phyloP scores from a whole-genome alignment of 2,797 vertebrate species.

The Atherinosoma microstoma region DNA sequence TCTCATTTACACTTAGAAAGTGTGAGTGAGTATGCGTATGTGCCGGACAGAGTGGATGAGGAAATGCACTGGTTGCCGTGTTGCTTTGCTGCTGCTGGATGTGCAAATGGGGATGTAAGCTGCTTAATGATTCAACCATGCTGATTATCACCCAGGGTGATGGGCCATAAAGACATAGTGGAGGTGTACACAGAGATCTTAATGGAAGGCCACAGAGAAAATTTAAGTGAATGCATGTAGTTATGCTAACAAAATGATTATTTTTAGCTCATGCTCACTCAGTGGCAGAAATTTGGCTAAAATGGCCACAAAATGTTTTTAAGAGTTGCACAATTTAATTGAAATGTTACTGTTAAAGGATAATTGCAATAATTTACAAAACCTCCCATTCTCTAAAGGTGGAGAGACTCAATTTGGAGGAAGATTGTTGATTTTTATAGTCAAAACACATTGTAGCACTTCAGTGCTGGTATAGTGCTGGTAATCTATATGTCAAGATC shows the following conservation, averaged over 20 bases:
- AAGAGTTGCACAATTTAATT: too few species aligned
- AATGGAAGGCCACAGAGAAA: slow-evolving; percentile 28
- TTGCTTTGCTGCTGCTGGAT: slow-evolving; percentile 35
- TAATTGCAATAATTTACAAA: too few species aligned
- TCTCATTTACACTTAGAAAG: slow-evolving; percentile 18
- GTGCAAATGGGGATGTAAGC: slow-evolving; percentile 36
- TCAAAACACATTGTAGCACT: too few species aligned
- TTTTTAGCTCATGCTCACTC: neutral
- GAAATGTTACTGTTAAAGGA: too few species aligned
- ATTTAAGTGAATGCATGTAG: neutral
- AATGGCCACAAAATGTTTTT: too few species aligned
- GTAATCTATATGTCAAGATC: too few species aligned
- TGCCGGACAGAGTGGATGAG: slow-evolving; percentile 32
- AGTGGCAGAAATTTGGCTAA: too few species aligned
- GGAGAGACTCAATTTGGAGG: too few species aligned
- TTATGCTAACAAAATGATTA: slow-evolving; percentile 4
- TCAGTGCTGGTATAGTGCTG: too few species aligned
- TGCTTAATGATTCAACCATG: slow-evolving; percentile 57
- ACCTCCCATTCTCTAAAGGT: too few species aligned
- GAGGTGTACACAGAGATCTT: slow-evolving; percentile 17
- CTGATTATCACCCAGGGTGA: slow-evolving; percentile 47
- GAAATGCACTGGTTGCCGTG: slow-evolving; percentile 38
- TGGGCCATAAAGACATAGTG: slow-evolving; percentile 31
- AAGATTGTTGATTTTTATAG: too few species aligned
- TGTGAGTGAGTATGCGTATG: neutral